Evolutionary conservation across 2,888 invertebrate genomes (phyloP).

Genomic region (Agriopis leucophaearia): DNA sequence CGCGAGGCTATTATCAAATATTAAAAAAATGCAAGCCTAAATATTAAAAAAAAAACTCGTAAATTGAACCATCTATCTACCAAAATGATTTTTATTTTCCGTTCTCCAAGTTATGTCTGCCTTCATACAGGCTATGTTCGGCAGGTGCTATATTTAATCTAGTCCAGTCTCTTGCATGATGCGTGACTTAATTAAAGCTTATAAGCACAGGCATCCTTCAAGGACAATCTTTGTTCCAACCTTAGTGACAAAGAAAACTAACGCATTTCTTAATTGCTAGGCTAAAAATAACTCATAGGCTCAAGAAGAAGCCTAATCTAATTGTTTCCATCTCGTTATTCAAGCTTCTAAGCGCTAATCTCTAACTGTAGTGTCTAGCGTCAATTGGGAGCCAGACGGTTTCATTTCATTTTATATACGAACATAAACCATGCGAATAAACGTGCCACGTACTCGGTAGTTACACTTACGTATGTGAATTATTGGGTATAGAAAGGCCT

Average conservation of each 20-base stretch:
- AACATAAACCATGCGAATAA: slow-evolving; percentile 8
- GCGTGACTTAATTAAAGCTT: slow-evolving; percentile 28
- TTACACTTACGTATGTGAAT: not conserved
- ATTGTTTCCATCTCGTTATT: slow-evolving; percentile 60
- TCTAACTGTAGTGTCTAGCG: slow-evolving; percentile 58
- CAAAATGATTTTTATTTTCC: not conserved
- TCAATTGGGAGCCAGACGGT: slow-evolving; percentile 75
- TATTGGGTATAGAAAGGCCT: too few species aligned
- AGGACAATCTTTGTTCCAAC: slow-evolving; percentile 45
- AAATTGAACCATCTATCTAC: too few species aligned
- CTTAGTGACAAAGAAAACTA: slow-evolving; percentile 44
- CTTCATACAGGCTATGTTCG: not conserved
- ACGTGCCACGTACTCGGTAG: not conserved
- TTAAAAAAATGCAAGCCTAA: too few species aligned
- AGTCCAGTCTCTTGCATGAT: not conserved
- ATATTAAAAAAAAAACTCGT: too few species aligned
- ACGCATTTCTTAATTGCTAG: slow-evolving; percentile 40
- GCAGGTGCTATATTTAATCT: slow-evolving; percentile 22
- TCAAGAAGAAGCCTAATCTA: slow-evolving; percentile 54
- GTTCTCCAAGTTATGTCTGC: not conserved
- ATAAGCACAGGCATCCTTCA: slow-evolving; percentile 31
- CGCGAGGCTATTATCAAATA: too few species aligned
- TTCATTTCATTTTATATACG: slow-evolving; percentile 55
- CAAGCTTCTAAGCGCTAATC: slow-evolving; percentile 56
- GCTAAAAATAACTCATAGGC: slow-evolving; percentile 61